Base-by-base conservation (phyloP, 2,888 invertebrate genomes). In the Fragum fragum region DNA sequence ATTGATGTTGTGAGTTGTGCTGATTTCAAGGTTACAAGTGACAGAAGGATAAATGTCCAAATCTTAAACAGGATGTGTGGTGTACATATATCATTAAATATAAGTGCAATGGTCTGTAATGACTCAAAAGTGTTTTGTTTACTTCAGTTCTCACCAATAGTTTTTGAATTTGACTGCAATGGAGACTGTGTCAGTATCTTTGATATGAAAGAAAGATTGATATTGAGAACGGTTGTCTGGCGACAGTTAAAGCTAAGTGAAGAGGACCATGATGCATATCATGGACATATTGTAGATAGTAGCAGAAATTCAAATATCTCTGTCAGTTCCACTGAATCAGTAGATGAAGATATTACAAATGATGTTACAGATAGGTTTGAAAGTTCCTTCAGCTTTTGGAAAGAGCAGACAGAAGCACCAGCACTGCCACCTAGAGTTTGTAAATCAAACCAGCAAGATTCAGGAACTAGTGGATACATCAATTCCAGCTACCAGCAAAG, bases 1-100 rank as follows among this genome's bases (percentile, higher is more conserved):
- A 82, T 90, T 53, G 83, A 83, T 53, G 74, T 90, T 55, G 75
- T 89, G 11, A 81, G 72, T 57, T 79, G 79, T 52, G 57, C 68
- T 6, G 76, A 75, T 26, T 85, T 83, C 66, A 84, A 73, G 55
- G 83, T 83, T 29, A 73, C 73, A 23, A 69, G 42, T n/a, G 79
- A 75, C 66, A 59, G 55, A 21, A 81, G 75, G 53, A 76, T 77
- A 18, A 79, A 72, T 59, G 42, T 73, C 53, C 42, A 29, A 53
- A 79, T 71, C 52, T 68, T 84, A 36, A 18, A 71, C 29, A 0
- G 66, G n/a, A 61, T 80, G 28, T 75, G 80, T 57, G 53, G 32
- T 29, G 42, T 85, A 16, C 47, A 59, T 29, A 32, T 42, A 7
- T n/a, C 52, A 11, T 66, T 73, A 23, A 36, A 61, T 59, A 68